Conservation (phyloP, 1,140 invertebrate species). For the Cherax destructor region DNA sequence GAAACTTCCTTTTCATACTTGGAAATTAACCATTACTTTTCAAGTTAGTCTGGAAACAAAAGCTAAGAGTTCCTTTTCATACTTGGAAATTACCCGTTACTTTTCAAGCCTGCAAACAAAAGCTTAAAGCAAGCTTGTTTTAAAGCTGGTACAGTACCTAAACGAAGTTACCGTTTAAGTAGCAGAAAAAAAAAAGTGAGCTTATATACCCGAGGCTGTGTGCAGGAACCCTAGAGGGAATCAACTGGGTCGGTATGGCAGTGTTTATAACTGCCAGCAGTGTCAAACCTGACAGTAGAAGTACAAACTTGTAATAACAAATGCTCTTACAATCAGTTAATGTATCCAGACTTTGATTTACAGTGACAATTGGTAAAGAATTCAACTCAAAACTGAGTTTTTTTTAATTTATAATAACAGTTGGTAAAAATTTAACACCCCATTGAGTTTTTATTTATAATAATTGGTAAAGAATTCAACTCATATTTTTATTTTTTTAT, state of each 20-base stretch:
- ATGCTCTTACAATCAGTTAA: neutral
- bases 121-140: neutral
- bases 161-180: neutral
- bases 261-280: neutral
- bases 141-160: neutral
- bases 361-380: no score
- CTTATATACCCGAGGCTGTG: neutral
- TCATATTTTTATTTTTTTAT: neutral
- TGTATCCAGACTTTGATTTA: neutral
- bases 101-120: neutral
- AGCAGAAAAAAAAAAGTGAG: neutral
- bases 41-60: neutral
- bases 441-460: neutral
- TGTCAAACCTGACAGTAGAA: conserved; percentile 16
- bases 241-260: neutral
- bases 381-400: no score
- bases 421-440: no score
- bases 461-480: neutral
- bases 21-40: neutral
- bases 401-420: neutral
- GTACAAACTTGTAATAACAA: conserved; percentile 3
- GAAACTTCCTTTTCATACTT: no score
- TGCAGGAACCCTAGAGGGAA: neutral
- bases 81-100: no score
- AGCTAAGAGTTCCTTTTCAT: no score